Percentiles rank a stretch among this genome's conserved stretches.
phyloP scores from a whole-genome alignment of 35 echinoderm and acorn worm species.

The Heliocidaris tuberculata region DNA sequence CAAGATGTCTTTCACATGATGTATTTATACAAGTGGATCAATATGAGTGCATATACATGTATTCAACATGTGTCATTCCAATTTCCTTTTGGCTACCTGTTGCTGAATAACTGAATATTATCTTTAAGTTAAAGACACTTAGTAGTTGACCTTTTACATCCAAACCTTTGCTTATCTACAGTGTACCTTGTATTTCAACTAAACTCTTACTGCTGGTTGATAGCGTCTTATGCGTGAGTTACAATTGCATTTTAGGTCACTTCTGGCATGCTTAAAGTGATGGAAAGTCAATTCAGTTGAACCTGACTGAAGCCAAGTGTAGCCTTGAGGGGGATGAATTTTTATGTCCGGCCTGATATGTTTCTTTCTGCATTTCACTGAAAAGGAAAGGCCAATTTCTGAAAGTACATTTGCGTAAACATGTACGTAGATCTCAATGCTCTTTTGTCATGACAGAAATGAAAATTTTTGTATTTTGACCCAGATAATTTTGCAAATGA shows the following conservation, averaged over 20 bases:
- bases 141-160: neutral
- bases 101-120: no score
- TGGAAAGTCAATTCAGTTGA: neutral
- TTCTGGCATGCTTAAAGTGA: conserved; percentile 1
- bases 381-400: neutral
- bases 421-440: neutral
- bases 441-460: neutral
- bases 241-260: neutral
- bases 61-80: no score
- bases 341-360: neutral
- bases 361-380: neutral
- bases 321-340: neutral
- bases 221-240: neutral
- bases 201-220: neutral
- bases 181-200: no score
- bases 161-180: no score
- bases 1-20: no score
- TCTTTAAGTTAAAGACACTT: neutral
- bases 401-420: neutral
- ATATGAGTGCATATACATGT: no score
- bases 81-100: no score
- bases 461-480: neutral
- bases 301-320: neutral
- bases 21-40: no score
- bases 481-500: neutral